Conservation (phyloP, 2,113 vertebrate genomes). For the Gila orcuttii region DNA sequence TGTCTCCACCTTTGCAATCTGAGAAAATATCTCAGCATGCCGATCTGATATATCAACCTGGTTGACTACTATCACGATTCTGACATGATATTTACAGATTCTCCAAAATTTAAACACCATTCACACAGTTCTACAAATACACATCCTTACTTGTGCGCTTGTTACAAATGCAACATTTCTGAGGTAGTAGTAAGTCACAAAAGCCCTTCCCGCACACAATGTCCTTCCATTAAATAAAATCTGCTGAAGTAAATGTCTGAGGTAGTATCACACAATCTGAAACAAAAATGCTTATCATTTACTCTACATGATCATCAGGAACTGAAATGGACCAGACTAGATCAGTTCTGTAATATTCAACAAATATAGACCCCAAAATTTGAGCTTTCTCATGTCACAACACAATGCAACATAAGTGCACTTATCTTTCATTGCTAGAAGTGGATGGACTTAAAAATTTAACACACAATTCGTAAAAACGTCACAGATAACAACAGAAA, state of each 20-base stretch:
- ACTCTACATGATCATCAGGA: neutral
- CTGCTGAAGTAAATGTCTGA: neutral
- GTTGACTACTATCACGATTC: neutral
- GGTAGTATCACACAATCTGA: neutral
- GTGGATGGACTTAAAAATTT: neutral
- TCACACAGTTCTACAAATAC: neutral
- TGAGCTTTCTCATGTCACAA: neutral
- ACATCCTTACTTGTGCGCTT: neutral
- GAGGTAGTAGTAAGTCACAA: no score
- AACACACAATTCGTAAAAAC: neutral
- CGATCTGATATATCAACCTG: neutral
- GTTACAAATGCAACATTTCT: neutral
- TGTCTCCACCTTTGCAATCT: neutral
- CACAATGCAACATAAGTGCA: neutral
- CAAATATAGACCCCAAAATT: neutral
- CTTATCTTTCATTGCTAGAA: neutral
- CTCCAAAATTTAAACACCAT: neutral
- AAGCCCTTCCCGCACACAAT: no score
- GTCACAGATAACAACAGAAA: neutral
- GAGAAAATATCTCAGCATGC: neutral
- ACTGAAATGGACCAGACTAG: neutral
- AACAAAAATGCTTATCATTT: neutral
- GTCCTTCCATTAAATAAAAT: no score
- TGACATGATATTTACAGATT: neutral
- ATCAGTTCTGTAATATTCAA: neutral